Evolutionary conservation across 2,797 vertebrate genomes (phyloP).

Genomic region (Sebastes nivosus): DNA sequence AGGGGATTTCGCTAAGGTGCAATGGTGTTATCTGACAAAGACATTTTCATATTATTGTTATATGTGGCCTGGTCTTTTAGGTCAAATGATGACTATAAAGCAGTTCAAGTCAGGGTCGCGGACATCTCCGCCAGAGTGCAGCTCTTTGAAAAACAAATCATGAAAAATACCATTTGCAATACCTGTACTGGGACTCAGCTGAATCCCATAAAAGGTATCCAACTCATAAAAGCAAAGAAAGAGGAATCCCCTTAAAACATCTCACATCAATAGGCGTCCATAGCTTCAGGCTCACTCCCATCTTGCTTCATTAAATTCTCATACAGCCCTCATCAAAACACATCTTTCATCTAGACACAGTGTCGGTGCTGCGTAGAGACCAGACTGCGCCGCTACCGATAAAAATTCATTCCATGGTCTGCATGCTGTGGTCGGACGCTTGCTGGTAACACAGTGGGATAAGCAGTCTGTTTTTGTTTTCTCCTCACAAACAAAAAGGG

Average conservation of each 20-base stretch:
- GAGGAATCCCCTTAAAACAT: slow-evolving; percentile 76
- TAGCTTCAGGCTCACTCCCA: slow-evolving; percentile 70
- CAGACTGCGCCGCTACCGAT: slow-evolving; percentile 48
- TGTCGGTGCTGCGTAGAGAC: slow-evolving; percentile 40
- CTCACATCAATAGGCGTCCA: slow-evolving; percentile 63
- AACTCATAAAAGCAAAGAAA: slow-evolving; percentile 58
- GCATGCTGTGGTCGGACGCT: slow-evolving; percentile 45
- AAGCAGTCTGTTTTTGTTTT: slow-evolving; percentile 57
- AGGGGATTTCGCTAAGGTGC: slow-evolving; percentile 50
- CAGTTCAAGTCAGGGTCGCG: slow-evolving; percentile 46
- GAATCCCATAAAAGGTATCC: slow-evolving; percentile 37
- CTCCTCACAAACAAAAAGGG: slow-evolving; percentile 42
- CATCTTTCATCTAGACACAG: slow-evolving; percentile 77
- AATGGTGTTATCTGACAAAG: slow-evolving; percentile 44
- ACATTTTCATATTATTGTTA: slow-evolving; percentile 53
- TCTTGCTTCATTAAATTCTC: slow-evolving; percentile 82
- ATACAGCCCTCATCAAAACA: slow-evolving; percentile 78
- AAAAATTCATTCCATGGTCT: slow-evolving; percentile 44
- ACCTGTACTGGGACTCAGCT: neutral
- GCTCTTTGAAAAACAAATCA: slow-evolving; percentile 21
- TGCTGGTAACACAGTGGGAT: slow-evolving; percentile 54
- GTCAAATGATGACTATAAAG: slow-evolving; percentile 43
- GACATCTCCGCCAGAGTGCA: neutral
- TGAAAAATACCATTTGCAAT: neutral
- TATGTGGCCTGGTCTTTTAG: slow-evolving; percentile 16